Evolutionary conservation across 2,888 invertebrate genomes (phyloP).

Genomic region (Erpobdella octoculata): DNA sequence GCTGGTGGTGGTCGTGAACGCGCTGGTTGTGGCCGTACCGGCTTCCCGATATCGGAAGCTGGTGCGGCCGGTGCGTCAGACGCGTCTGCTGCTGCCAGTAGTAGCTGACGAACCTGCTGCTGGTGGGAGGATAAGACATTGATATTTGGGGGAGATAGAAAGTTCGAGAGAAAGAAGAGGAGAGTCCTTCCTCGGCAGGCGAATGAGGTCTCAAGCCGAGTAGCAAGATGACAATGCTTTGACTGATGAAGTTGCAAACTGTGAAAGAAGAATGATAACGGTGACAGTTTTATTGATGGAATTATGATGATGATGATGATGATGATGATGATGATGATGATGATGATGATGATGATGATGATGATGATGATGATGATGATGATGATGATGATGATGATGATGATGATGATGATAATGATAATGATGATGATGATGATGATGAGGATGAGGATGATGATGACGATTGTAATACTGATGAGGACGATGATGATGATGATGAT

Average conservation of each 20-base stretch:
- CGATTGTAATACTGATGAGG: conserved; percentile 12
- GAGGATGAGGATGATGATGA: no score
- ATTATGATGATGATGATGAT: conserved; percentile 8
- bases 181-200: neutral
- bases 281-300: neutral
- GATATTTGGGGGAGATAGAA: neutral
- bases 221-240: neutral
- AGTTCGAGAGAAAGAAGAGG: neutral
- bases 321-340: neutral
- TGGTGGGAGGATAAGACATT: neutral
- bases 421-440: no score
- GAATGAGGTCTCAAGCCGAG: conserved; percentile 4
- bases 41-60: no score
- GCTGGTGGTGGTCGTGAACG: no score
- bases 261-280: neutral
- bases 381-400: neutral
- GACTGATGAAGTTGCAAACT: neutral
- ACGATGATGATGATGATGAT: conserved; percentile 23
- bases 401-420: no score
- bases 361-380: neutral
- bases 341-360: no score
- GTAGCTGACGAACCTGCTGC: neutral
- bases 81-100: no score
- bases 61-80: conserved; percentile 2
- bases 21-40: no score